These are phyloP conservation scores for Enteromius thamalakanensis DNA, from an alignment of 2,797 vertebrate genomes.

Conservation along the genomic window DNA sequence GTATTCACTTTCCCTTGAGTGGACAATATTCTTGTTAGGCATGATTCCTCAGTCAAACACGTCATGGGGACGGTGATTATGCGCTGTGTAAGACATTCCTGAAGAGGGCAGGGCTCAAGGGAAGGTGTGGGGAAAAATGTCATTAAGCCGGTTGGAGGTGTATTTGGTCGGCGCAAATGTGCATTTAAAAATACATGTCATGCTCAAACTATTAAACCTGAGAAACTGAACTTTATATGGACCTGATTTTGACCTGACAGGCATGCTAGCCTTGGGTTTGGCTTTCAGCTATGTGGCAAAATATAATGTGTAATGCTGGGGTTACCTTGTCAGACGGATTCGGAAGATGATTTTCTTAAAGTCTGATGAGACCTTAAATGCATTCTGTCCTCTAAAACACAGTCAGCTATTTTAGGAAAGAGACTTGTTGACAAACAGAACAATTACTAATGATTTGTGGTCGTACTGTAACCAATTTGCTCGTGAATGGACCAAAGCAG, in stretches of 20 bases:
- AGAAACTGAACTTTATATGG: conserved; percentile 14
- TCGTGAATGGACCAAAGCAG: not conserved
- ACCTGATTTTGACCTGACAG: conserved; percentile 34
- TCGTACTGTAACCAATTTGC: conserved; percentile 4
- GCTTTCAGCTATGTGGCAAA: conserved; percentile 5
- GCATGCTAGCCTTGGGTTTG: conserved; percentile 37
- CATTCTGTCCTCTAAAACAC: not conserved
- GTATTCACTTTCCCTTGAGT: not conserved
- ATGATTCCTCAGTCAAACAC: conserved; percentile 15
- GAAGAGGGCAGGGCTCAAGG: conserved; percentile 50
- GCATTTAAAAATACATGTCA: conserved; percentile 22
- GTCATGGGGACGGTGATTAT: not conserved
- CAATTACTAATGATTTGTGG: conserved; percentile 13
- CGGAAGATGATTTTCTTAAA: conserved; percentile 2
- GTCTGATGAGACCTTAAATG: conserved; percentile 3
- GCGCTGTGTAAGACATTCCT: conserved; percentile 54
- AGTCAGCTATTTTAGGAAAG: conserved; percentile 3
- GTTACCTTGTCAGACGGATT: not conserved
- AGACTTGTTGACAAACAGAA: conserved; percentile 1
- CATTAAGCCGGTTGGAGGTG: conserved; percentile 65
- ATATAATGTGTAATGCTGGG: conserved; percentile 12
- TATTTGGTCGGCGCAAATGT: conserved; percentile 16
- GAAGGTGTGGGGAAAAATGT: conserved; percentile 64
- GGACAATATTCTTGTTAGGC: not conserved
- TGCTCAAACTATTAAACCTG: conserved; percentile 12